A percentile compares a stretch with the other conserved stretches of the same genome.
These are phyloP conservation scores for Scaptomyza polygonia DNA, from an alignment of 2,888 invertebrate genomes.

Conservation along the genomic window DNA sequence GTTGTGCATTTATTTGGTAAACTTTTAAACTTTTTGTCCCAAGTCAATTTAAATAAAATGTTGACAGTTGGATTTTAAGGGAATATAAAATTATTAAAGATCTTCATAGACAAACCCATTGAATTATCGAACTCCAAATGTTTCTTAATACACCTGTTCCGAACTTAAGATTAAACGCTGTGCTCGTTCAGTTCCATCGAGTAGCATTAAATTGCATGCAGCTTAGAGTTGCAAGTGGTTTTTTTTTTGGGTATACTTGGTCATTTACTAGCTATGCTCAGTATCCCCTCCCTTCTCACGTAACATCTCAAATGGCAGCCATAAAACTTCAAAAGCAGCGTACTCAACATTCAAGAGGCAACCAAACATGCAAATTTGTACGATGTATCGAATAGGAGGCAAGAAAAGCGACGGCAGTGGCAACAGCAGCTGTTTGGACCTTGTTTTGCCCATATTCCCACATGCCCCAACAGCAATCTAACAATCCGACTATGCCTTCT, in stretches of 20 bases:
- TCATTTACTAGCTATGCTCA: neutral
- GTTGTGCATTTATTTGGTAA: slow-evolving; percentile 41
- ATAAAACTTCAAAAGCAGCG: slow-evolving; percentile 69
- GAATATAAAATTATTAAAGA: too few relatives aligned
- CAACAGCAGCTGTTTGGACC: slow-evolving; percentile 49
- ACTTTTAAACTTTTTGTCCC: slow-evolving; percentile 9
- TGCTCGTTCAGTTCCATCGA: neutral
- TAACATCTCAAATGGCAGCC: slow-evolving; percentile 64
- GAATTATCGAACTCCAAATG: too few relatives aligned
- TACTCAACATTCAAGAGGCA: slow-evolving; percentile 50
- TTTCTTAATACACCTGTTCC: neutral
- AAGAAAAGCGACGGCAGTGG: neutral
- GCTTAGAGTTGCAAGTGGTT: neutral
- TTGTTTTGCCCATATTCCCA: slow-evolving; percentile 2
- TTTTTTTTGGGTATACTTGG: neutral
- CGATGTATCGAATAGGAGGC: slow-evolving; percentile 51
- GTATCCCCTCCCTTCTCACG: neutral
- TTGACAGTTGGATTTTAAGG: neutral
- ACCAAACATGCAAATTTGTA: slow-evolving; percentile 68
- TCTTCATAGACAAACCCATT: too few relatives aligned
- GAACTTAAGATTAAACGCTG: neutral
- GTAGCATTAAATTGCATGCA: slow-evolving; percentile 1
- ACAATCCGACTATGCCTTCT: slow-evolving; percentile 1
- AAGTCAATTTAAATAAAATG: neutral
- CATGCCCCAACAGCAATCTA: neutral